Conservation (phyloP, 1,140 invertebrate species). For the Calliphora vicina region DNA sequence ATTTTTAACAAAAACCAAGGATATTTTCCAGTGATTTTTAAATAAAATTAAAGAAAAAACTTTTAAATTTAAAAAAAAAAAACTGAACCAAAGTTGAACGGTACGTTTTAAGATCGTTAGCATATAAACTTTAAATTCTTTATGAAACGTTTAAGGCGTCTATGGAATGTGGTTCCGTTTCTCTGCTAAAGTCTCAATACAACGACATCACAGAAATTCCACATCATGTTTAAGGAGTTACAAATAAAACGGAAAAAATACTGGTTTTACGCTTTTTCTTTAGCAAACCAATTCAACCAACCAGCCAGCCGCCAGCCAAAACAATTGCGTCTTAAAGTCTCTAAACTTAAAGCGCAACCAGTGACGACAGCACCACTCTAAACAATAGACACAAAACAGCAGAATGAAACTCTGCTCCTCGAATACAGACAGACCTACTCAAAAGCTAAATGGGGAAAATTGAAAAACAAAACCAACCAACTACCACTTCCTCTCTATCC, state of each 20-base stretch:
- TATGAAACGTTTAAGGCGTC: not conserved
- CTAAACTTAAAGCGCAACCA: not conserved
- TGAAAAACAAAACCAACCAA: too few species aligned
- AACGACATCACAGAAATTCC: not conserved
- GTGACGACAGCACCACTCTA: too few species aligned
- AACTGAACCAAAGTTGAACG: too few species aligned
- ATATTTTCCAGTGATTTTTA: not conserved
- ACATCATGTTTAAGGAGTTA: not conserved
- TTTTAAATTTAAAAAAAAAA: too few species aligned
- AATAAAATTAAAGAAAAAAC: too few species aligned
- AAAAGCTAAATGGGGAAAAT: too few species aligned
- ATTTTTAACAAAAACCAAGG: not conserved
- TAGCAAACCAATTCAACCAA: not conserved
- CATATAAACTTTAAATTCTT: too few species aligned
- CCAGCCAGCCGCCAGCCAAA: not conserved
- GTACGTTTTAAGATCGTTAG: too few species aligned
- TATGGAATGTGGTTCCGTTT: constrained; percentile 24
- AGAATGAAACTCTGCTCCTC: too few species aligned
- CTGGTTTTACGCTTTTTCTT: not conserved
- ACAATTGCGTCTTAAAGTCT: not conserved
- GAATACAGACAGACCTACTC: too few species aligned
- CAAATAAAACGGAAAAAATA: not conserved
- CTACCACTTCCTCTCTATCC: too few species aligned
- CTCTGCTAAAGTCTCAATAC: not conserved
- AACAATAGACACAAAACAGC: too few species aligned